phyloP scores from a whole-genome alignment of 2,888 invertebrate species.

The Lysandra bellargus region DNA sequence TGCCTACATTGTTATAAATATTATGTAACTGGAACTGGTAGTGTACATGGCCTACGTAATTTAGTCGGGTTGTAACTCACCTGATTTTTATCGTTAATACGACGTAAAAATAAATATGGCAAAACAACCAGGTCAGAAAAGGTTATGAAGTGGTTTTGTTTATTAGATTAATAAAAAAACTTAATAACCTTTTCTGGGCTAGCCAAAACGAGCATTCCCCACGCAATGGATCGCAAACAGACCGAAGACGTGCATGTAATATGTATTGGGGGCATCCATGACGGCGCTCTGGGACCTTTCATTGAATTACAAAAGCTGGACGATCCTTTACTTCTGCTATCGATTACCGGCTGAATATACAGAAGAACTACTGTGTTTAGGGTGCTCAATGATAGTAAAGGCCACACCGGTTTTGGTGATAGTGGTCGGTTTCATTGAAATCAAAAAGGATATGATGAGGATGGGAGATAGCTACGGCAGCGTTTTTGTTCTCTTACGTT shows the following conservation, averaged over 20 bases:
- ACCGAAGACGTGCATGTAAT: constrained; percentile 5
- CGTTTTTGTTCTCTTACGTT: too few relatives aligned
- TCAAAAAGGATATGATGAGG: too few relatives aligned
- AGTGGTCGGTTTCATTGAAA: too few relatives aligned
- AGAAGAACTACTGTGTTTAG: background rate
- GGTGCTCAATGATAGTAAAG: too few relatives aligned
- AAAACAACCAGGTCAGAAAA: background rate
- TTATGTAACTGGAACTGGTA: too few relatives aligned
- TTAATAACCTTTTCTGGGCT: background rate
- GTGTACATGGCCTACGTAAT: too few relatives aligned
- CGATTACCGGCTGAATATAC: background rate
- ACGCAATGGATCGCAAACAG: background rate
- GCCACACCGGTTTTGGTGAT: too few relatives aligned
- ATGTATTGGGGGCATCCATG: constrained; percentile 18
- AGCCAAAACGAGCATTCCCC: background rate
- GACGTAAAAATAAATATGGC: background rate
- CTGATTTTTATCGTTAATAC: too few relatives aligned
- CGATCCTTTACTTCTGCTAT: background rate
- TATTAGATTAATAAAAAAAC: background rate
- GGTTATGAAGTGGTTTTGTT: too few relatives aligned
- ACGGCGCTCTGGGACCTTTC: background rate
- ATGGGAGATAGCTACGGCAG: too few relatives aligned
- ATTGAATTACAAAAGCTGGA: constrained; percentile 21
- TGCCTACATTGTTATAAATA: too few relatives aligned
- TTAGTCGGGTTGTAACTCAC: too few relatives aligned